Evolutionary conservation across 2,888 invertebrate genomes (phyloP), one percentile per base, ranked within the genome.

Genomic region (Timema cristinae): DNA sequence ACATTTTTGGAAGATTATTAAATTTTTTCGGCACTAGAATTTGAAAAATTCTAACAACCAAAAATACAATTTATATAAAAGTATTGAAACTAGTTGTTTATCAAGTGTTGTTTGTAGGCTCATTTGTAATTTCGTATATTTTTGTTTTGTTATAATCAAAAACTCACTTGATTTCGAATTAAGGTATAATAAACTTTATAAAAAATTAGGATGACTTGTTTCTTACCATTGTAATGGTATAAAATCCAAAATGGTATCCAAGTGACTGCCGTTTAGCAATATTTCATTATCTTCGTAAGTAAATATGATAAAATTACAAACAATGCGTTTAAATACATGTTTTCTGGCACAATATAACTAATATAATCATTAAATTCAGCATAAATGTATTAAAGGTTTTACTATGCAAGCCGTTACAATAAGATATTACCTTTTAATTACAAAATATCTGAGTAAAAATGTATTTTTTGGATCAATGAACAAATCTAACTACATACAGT

Each of bases 101-200:
- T 32, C 4, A 4, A 32, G 32, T 32, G 32, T 32, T 32, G 32
- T 32, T 32, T 32, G 32, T 32, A 32, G 54, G 54, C 54, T 54
- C 54, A 54, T 54, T 54, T 54, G 54, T 54, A 54, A 54, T 54
- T 59, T n/a, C 6, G 9, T 59, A n/a, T n/a, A 59, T 59, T 59
- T 59, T 59, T 59, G 32, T n/a, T 56, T 56, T 59, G 9, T 5
- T 59, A 13, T 13, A 59, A 59, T 0, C n/a, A 59, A 59, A 10
- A 59, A 16, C 59, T 59, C 59, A n/a, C 59, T 59, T 59, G 59
- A 59, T 59, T 59, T 59, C 7, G 32, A 59, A 59, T 13, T 6
- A 59, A 59, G 5, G 9, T n/a, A n/a, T 32, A 59, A 59, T 59
- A 59, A n/a, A 2, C 8, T 59, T 59, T 59, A 7, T 5, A 59